Evolutionary conservation across 2,888 invertebrate species (phyloP).

Genomic region (Chironomus riparius): DNA sequence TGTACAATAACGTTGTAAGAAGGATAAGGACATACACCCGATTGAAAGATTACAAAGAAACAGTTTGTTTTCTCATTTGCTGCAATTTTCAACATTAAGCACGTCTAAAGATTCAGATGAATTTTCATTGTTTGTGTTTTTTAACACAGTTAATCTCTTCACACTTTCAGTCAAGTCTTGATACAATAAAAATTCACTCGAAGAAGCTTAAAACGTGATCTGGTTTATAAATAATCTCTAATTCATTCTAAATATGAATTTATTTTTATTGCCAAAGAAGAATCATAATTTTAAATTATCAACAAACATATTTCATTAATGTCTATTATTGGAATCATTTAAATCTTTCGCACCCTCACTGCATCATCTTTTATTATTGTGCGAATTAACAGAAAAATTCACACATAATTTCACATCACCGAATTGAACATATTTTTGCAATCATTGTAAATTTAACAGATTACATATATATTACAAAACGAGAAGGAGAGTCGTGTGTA

Average conservation of each 20-base stretch:
- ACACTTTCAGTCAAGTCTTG: not conserved
- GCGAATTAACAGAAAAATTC: constrained; percentile 4
- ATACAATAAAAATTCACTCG: not conserved
- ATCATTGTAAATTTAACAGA: constrained; percentile 24
- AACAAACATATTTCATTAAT: not conserved
- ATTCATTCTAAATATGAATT: not conserved
- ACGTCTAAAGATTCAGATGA: constrained; percentile 1
- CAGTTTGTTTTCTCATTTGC: not conserved
- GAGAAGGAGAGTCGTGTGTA: not conserved
- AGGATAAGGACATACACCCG: constrained; percentile 21
- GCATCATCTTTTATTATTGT: not conserved
- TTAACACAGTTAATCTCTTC: constrained; percentile 20
- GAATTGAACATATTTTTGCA: constrained; percentile 20
- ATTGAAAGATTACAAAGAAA: constrained; percentile 8
- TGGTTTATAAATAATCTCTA: constrained; percentile 17
- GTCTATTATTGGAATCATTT: not conserved
- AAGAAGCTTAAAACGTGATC: constrained; percentile 1
- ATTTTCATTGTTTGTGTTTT: constrained; percentile 6
- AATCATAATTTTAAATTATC: too few species aligned
- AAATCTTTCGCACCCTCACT: not conserved
- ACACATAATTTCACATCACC: constrained; percentile 12
- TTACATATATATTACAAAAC: not conserved
- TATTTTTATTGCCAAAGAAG: too few species aligned
- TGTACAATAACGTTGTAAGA: not conserved
- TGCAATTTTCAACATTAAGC: not conserved